Evolutionary conservation across 2,888 invertebrate genomes (phyloP), one percentile per base, ranked within the genome.

Genomic region (Lordiphosa andalusiaca): DNA sequence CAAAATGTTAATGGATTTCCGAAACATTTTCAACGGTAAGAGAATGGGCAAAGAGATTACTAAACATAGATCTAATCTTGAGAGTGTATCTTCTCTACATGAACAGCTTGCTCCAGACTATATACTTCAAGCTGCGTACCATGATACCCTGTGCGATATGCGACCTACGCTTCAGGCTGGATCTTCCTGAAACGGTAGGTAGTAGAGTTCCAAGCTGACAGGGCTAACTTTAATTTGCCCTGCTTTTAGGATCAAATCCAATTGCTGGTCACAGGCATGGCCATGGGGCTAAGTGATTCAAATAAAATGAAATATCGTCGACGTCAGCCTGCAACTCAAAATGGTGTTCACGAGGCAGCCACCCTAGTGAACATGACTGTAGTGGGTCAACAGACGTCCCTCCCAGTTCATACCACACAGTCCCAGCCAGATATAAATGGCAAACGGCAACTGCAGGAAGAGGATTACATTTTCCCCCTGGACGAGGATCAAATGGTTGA

Each of bases 71-170:
- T 16, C 6, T 6, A 4, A 21, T 1, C 9, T 23, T 39, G 6
- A 7, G 3, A 6, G 23, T 25, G 10, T 10, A 6, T 4, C n/a
- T 4, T 1, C 7, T n/a, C 21, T 19, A 25, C 1, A 12, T 66
- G 70, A 70, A 33, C 52, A 91, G 92, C 71, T 90, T 93, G 50
- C 86, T 94, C 25, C 92, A 94, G 91, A 93, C 94, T 64, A 93
- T 97, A 47, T 95, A 94, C 85, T 98, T 97, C 90, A 98, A 98
- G 90, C 91, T 98, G 77, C 92, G 98, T 9, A 92, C 95, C 10
- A 93, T 97, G 93, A 93, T 94, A 63, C 98, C 98, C 0, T 96
- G 96, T 88, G 95, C 96, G 12, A 91, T 98, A 13, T 94, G 94
- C 67, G 93, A 95, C 87, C 90, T 97, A 30, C 91, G 93, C 76